A percentile compares a stretch with the other conserved stretches of the same genome.
These are phyloP conservation scores for Aplochiton taeniatus DNA, from an alignment of 2,797 vertebrate species.

Conservation along the genomic window DNA sequence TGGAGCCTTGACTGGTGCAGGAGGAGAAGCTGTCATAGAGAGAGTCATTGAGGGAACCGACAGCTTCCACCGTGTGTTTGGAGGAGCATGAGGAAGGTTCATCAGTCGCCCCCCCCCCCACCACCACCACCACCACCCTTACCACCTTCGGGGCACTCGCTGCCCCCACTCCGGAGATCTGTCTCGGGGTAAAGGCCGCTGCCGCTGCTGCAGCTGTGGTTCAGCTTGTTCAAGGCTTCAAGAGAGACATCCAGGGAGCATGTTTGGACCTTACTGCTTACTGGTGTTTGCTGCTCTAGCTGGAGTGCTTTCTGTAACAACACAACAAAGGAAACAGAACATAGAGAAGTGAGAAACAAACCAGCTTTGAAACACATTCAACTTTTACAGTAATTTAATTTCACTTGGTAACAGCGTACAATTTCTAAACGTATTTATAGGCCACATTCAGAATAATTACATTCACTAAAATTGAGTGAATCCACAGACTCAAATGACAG, in stretches of 20 bases:
- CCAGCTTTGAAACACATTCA: neutral
- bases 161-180: slow-evolving; percentile 60
- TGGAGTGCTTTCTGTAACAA: slow-evolving; percentile 79
- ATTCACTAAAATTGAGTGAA: too few relatives aligned
- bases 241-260: slow-evolving; percentile 77
- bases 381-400: too few relatives aligned
- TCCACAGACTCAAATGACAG: too few relatives aligned
- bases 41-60: slow-evolving; percentile 85
- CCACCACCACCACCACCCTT: slow-evolving; percentile 58
- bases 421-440: too few relatives aligned
- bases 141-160: slow-evolving; percentile 27
- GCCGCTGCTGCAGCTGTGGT: slow-evolving; percentile 67
- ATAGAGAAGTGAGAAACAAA: neutral
- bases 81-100: slow-evolving; percentile 65
- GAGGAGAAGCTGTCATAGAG: slow-evolving; percentile 91
- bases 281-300: slow-evolving; percentile 75
- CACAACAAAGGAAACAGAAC: slow-evolving; percentile 26
- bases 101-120: slow-evolving; percentile 52
- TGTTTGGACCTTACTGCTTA: slow-evolving; percentile 57
- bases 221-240: slow-evolving; percentile 85
- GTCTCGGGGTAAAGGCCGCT: slow-evolving; percentile 69
- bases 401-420: too few relatives aligned
- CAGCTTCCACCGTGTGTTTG: slow-evolving; percentile 70
- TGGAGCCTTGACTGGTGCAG: slow-evolving; percentile 85
- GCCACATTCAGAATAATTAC: too few relatives aligned